Base-by-base conservation (phyloP, 2,797 vertebrate species). In the Nothura maculosa region DNA sequence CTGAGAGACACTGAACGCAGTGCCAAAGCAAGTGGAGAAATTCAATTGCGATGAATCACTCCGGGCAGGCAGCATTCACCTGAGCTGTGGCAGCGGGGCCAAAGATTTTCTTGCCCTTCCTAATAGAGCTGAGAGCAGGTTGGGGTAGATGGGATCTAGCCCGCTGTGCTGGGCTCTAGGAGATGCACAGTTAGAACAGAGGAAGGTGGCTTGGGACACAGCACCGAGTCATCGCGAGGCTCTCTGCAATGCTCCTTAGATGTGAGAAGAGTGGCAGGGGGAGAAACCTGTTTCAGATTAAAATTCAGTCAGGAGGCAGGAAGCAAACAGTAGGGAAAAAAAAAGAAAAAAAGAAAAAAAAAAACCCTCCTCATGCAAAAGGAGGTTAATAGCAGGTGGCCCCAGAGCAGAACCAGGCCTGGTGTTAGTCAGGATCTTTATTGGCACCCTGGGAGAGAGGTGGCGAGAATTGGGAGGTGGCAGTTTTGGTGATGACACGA, bases 251-350 rank as follows among this genome's bases (percentile, higher is more conserved):
- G 52, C 52, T 30, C 52, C 52, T 54, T 54, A 28, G 52, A 30
- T 30, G 52, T 4, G 9, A 18, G 52, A 54, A 54, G 52, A 54
- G 28, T 24, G 9, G 95, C 89, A 89, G 81, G 76, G n/a, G 12
- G 60, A 61, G 36, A 67, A 61, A 75, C 40, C 66, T 57, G 76
- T 83, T 64, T 48, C 45, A 42, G 38, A 85, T 80, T 72, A 91
- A 85, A 78, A 91, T 42, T 62, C 20, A 76, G 66, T 47, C 43
- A 69, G 64, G 88, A 96, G 87, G 73, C 82, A 68, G 94, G 85
- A 97, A 91, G 79, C 81, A 96, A 94, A 92, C n/a, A 66, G 89
- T n/a, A 76, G 85, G 82, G 9, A 93, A 91, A 32, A 42, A 70
- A 81, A 32, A 40, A 74, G 77, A 28, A 47, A 74, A 78, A 32